These are phyloP conservation scores for Gallinago stenura DNA, from an alignment of 2,797 vertebrate genomes.

Conservation along the genomic window DNA sequence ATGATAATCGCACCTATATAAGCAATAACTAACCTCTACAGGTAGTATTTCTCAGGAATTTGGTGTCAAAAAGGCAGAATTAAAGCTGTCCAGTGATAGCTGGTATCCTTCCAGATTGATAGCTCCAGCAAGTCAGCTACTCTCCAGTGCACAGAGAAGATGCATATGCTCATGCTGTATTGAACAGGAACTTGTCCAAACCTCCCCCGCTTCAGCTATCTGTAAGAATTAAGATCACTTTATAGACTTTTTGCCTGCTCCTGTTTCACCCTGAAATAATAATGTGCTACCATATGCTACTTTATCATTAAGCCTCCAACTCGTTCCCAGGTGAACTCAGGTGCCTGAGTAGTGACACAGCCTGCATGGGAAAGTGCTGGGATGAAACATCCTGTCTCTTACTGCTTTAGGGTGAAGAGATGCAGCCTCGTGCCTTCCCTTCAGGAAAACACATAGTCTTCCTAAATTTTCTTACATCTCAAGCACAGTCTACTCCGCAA, in stretches of 20 bases:
- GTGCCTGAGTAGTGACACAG: background rate
- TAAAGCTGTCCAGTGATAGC: background rate
- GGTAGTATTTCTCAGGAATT: background rate
- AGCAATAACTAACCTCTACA: background rate
- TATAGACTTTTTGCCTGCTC: background rate
- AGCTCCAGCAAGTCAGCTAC: background rate
- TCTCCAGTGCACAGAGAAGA: background rate
- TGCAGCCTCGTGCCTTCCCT: background rate
- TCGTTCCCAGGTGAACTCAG: background rate
- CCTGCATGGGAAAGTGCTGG: background rate
- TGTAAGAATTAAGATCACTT: background rate
- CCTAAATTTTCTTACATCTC: background rate
- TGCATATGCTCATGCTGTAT: fast-evolving
- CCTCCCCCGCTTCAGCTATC: background rate
- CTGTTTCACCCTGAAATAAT: background rate
- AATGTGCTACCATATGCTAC: background rate
- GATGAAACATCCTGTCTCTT: background rate
- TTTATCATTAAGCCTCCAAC: background rate
- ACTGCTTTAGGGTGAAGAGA: background rate
- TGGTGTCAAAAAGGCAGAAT: fast-evolving
- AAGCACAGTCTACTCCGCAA: background rate
- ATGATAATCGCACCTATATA: background rate
- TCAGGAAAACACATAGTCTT: background rate
- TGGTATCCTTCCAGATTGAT: no score
- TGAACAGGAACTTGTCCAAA: background rate